Base-by-base conservation (phyloP, 2,797 vertebrate genomes). In the Cryptoblepharus egeriae region DNA sequence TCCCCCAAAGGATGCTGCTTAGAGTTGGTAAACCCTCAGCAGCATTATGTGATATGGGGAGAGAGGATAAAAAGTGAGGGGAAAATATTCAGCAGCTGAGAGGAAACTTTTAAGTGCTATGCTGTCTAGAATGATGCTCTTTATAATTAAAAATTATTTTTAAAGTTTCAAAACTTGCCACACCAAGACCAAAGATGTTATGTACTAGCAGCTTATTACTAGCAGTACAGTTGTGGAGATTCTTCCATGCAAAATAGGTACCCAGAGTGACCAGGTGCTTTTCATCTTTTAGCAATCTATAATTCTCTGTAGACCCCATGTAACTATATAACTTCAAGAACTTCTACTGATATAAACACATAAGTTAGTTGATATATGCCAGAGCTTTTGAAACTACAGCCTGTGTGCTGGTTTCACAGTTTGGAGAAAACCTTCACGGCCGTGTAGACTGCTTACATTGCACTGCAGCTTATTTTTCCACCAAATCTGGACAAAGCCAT, bases 111-210 rank as follows among this genome's bases (percentile, higher is more conserved):
- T 49, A 16, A 52, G 49, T 4, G 13, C 15, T 52, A 52, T 52
- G 49, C 49, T 52, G 2, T 58, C n/a, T n/a, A n/a, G n/a, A n/a
- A n/a, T 20, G 18, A 24, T 58, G 22, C 22, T 24, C 69, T 77
- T 65, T 65, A 0, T 1, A 67, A 39, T 3, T n/a, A 79, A 69
- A 65, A 39, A 24, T 0, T 0, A 15, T 5, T 16, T 52, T 26
- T 75, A 0, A 6, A 2, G 9, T 3, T 20, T 15, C 20, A 57
- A 30, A 42, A 49, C 35, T 3, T 30, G 12, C 57, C 79, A 57
- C 6, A 18, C 13, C 18, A 37, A 37, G 39, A 52, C 61, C n/a
- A 1, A 70, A 78, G 63, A 8, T 5, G 68, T 32, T 57, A 61
- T 61, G 12, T 28, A 37, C 7, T 22, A 2, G 11, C 75, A 57